Evolutionary conservation across 2,113 vertebrate genomes (phyloP).

Genomic region (Halcyon senegalensis): DNA sequence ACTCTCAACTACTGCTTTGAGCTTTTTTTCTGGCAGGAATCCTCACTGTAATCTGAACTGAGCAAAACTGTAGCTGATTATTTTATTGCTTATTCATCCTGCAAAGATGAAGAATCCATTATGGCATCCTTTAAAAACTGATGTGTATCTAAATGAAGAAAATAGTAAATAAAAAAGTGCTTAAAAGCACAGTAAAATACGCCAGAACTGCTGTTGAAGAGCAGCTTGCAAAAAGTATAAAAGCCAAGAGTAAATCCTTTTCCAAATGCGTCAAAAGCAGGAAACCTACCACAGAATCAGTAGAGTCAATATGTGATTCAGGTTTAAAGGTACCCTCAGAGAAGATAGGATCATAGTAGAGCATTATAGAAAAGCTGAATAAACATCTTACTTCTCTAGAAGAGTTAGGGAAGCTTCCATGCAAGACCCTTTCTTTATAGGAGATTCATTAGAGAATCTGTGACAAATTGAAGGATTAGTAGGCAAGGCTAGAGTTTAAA

Average conservation of each 20-base stretch:
- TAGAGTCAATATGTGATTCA: not conserved
- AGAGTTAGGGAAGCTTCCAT: not conserved
- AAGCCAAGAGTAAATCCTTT: not conserved
- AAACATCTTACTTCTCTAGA: not conserved
- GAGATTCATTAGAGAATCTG: not conserved
- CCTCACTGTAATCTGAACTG: not conserved
- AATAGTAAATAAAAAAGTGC: not conserved
- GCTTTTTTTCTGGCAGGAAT: not conserved
- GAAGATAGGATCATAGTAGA: not conserved
- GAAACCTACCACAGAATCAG: not conserved
- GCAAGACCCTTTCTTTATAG: not conserved
- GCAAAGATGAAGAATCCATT: not conserved
- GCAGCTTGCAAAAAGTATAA: not conserved
- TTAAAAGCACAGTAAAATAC: not conserved
- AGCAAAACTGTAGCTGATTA: not conserved
- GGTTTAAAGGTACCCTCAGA: not conserved
- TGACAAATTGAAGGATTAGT: not conserved
- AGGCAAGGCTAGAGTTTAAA: not conserved
- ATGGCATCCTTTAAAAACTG: not conserved
- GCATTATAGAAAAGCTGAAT: not conserved
- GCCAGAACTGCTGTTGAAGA: not conserved
- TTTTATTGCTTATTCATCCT: not conserved
- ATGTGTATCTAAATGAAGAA: not conserved
- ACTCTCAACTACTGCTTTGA: not conserved
- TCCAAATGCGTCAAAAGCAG: not conserved